Conservation (phyloP, 1,140 invertebrate genomes). For the Lamellibrachia luymesi region DNA sequence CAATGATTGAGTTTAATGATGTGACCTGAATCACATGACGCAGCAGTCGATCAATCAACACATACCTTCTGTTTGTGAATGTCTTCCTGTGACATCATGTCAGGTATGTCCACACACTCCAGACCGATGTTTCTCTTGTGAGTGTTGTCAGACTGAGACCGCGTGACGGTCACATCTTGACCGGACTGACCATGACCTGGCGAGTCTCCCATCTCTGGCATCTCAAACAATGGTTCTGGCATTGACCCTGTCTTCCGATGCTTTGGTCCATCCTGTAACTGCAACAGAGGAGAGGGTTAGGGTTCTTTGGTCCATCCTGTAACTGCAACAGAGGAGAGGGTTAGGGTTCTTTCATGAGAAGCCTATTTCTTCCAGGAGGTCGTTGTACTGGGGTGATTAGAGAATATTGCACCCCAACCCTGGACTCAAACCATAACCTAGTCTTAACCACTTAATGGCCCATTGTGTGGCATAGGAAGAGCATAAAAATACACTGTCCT, state of each 20-base stretch:
- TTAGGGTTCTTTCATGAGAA: neutral
- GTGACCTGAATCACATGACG: neutral
- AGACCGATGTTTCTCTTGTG: neutral
- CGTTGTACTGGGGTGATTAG: neutral
- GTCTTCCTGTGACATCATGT: neutral
- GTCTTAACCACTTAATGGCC: neutral
- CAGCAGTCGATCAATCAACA: neutral
- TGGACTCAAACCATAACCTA: neutral
- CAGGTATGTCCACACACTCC: neutral
- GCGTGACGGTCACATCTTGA: neutral
- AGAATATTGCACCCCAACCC: neutral
- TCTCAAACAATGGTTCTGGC: conserved; percentile 21
- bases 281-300: neutral
- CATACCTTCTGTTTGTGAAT: neutral
- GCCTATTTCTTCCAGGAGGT: neutral
- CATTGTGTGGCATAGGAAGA: neutral
- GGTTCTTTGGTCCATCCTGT: neutral
- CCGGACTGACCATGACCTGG: neutral
- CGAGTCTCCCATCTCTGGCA: neutral
- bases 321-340: neutral
- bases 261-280: conserved; percentile 21
- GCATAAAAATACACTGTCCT: neutral
- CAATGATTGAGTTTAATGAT: neutral
- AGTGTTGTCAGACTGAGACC: conserved; percentile 64
- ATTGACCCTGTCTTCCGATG: conserved; percentile 25